Evolutionary conservation across 2,888 invertebrate species (phyloP), one percentile per base, ranked within the genome.

Genomic region (Sinopyrophorus schimmeli): DNA sequence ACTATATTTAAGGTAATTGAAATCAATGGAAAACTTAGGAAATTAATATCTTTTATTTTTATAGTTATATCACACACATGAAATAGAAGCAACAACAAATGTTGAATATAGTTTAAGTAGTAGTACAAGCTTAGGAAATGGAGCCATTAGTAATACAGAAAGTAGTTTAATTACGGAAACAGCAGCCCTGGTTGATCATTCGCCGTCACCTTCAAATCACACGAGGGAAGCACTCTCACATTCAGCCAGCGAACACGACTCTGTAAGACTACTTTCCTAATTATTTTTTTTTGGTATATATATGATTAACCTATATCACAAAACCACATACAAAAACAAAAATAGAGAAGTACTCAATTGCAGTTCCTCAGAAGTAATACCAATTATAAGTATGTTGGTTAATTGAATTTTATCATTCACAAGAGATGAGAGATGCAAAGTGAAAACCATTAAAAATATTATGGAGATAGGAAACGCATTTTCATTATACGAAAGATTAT

Each of bases 221-320:
- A 85, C 86, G 2, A 79, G 86, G 68, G 88, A 88, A 68, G 83
- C 86, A 1, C 74, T 88, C 18, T 81, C 83, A 54, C 81, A 84
- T 49, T 87, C 88, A 63, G 85, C 86, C 59, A 88, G 85, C 65
- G 85, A 87, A 69, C 85, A 85, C 66, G 86, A 87, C 65, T 82
- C 87, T 59, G 88, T 88, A 72, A 84, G 85, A 78, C 12, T 23
- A 23, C 16, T 20, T 34, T 34, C 16, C 18, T 31, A 40, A 40
- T 30, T 12, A 35, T n/a, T n/a, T n/a, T n/a, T n/a, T n/a, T n/a
- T n/a, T n/a, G n/a, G n/a, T n/a, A n/a, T n/a, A n/a, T n/a, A n/a
- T n/a, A n/a, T n/a, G n/a, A n/a, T n/a, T n/a, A n/a, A n/a, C n/a
- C n/a, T n/a, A n/a, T n/a, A n/a, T n/a, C n/a, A n/a, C n/a, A n/a